Evolutionary conservation across 2,113 vertebrate genomes (phyloP), one percentile per base, ranked within the genome.

Genomic region (Semnornis frantzii): DNA sequence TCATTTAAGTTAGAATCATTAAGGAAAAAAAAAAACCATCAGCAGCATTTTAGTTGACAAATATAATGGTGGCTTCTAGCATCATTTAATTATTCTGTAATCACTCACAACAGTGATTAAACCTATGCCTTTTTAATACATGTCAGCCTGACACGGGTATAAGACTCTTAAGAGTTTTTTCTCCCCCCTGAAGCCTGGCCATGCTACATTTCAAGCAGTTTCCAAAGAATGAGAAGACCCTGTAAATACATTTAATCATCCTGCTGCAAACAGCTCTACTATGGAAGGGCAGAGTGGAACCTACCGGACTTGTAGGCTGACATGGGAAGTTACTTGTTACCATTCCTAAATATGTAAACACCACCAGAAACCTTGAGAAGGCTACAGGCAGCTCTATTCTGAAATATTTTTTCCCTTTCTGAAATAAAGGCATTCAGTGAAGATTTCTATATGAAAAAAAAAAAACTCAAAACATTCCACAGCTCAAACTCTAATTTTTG

Each of bases 161-260:
- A 18, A 34, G 23, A 52, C 13, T 31, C 6, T 14, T 1, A 0
- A 0, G 0, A 46, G 17, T 69, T 71, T n/a, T 84, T 18, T 84
- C 59, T 84, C 59, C 37, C 31, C 83, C 19, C 54, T 37, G 31
- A 74, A 78, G 54, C 33, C 33, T 60, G 37, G 42, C 27, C 28
- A 30, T 8, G 6, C 3, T 20, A 31, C 60, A 21, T 73, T 65
- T 59, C 68, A 90, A 62, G 10, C 19, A 54, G 16, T 27, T 75
- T 78, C 70, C 54, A 44, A 90, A 69, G 21, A 84, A 60, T 3
- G 1, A 59, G 24, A 52, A 70, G 27, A 46, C 33, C 28, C 33
- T 39, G 33, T 2, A 74, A 70, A 68, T 1, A 6, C 39, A 50
- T 11, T 44, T 55, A 37, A 31, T 2, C n/a, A 16, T 23, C n/a